These are phyloP conservation scores for Halictus rubicundus DNA, from an alignment of 1,140 invertebrate species.

Conservation along the genomic window DNA sequence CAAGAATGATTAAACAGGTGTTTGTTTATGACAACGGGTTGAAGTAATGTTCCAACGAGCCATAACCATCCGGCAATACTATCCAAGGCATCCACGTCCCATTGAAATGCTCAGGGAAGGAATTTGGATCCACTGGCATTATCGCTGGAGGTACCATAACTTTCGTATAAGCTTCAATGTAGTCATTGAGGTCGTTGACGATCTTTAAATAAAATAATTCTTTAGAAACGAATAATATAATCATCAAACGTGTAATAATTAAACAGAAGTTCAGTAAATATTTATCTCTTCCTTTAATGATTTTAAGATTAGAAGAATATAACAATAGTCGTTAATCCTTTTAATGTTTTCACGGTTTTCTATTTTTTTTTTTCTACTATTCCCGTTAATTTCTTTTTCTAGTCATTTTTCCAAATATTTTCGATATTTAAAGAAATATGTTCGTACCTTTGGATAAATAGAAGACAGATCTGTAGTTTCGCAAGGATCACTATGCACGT, in stretches of 20 bases:
- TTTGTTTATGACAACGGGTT: neutral
- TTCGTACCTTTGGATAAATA: conserved; percentile 61
- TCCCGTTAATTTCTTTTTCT: too few relatives aligned
- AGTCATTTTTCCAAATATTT: too few relatives aligned
- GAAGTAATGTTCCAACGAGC: neutral
- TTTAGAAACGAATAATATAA: neutral
- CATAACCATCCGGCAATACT: conserved; percentile 7
- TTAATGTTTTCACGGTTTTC: too few relatives aligned
- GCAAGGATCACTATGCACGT: conserved; percentile 74
- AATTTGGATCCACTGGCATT: conserved; percentile 66
- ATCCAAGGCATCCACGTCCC: conserved; percentile 79
- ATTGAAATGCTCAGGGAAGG: conserved; percentile 73
- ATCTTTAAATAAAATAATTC: conserved; percentile 56
- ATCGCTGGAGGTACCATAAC: conserved; percentile 68
- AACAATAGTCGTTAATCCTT: too few relatives aligned
- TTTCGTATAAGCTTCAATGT: conserved; percentile 65
- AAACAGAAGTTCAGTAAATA: too few relatives aligned
- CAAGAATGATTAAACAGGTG: neutral
- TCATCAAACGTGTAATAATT: too few relatives aligned
- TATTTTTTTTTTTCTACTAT: too few relatives aligned
- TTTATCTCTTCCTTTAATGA: too few relatives aligned
- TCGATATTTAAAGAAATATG: too few relatives aligned
- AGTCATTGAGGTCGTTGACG: conserved; percentile 59
- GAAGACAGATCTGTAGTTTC: conserved; percentile 70
- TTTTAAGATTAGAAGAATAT: too few relatives aligned